Evolutionary conservation across 37 sponge, comb jelly and placozoan species (phyloP).

Genomic region (Haliclona indistincta): DNA sequence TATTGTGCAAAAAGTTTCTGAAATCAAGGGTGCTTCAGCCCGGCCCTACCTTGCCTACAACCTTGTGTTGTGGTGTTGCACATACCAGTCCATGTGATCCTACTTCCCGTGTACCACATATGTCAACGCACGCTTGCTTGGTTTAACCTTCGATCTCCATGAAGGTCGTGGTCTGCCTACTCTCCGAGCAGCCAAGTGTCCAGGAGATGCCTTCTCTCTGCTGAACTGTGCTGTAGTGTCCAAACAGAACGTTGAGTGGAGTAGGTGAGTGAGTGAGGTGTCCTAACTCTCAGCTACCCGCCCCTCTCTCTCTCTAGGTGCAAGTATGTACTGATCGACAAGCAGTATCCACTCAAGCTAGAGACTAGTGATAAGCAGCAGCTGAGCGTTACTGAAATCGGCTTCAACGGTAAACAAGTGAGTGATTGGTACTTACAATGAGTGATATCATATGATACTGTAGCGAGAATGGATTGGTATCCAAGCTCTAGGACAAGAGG

Average conservation of each 20-base stretch:
- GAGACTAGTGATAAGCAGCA: background rate
- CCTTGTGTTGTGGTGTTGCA: no score
- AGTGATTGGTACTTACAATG: background rate
- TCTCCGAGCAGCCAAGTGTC: background rate
- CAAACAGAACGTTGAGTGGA: background rate
- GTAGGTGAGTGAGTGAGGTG: background rate
- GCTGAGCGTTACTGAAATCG: background rate
- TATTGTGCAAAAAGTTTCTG: no score
- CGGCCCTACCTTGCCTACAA: no score
- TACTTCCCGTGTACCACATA: no score
- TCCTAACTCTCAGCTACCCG: no score
- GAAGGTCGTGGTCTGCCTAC: no score
- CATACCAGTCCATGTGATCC: no score
- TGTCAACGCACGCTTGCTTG: no score
- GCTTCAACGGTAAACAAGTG: background rate
- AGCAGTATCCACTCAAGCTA: background rate
- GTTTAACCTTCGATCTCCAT: no score
- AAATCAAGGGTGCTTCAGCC: no score
- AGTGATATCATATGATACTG: no score
- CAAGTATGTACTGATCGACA: background rate
- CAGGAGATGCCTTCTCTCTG: background rate
- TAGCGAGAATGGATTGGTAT: background rate
- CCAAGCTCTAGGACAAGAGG: background rate
- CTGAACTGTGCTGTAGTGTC: background rate
- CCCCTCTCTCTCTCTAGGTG: no score